A percentile compares a stretch with the other conserved stretches of the same genome.
phyloP scores from a whole-genome alignment of 2,113 vertebrate species.

The Anoura caudifer region DNA sequence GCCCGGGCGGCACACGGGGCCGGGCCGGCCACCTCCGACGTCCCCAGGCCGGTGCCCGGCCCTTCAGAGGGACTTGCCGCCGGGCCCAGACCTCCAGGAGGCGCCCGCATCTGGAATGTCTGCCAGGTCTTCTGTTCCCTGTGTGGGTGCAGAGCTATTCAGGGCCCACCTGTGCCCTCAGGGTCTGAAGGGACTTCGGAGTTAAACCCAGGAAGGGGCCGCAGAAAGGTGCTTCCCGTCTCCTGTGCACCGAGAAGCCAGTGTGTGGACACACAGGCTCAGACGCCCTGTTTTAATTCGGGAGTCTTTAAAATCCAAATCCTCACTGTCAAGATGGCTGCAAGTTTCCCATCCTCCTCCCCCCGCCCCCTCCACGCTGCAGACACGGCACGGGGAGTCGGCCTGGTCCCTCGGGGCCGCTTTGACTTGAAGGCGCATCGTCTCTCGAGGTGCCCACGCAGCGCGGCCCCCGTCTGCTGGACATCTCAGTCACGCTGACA shows the following conservation, averaged over 20 bases:
- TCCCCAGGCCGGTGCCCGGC: not conserved
- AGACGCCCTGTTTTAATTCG: not conserved
- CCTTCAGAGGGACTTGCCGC: not conserved
- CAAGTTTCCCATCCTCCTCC: not conserved
- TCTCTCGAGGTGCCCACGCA: not conserved
- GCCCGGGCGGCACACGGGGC: not conserved
- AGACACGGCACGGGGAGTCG: not conserved
- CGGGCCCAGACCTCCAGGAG: too few relatives aligned
- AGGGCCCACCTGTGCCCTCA: not conserved
- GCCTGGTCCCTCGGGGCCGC: not conserved
- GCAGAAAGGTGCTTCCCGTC: not conserved
- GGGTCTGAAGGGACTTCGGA: not conserved
- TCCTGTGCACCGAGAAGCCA: not conserved
- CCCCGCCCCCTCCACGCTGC: not conserved
- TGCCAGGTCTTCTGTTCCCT: slow-evolving; percentile 24
- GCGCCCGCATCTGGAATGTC: not conserved
- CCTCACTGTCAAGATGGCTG: not conserved
- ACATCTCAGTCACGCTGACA: not conserved
- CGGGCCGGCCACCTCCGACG: accelerated
- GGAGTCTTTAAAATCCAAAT: not conserved
- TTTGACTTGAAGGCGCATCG: not conserved
- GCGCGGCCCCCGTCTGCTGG: not conserved
- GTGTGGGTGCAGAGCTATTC: not conserved
- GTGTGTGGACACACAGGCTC: not conserved
- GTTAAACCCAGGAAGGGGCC: not conserved